Evolutionary conservation across 1,140 invertebrate species (phyloP), one percentile per base, ranked within the genome.

Genomic region (Lasaia peninsularis): DNA sequence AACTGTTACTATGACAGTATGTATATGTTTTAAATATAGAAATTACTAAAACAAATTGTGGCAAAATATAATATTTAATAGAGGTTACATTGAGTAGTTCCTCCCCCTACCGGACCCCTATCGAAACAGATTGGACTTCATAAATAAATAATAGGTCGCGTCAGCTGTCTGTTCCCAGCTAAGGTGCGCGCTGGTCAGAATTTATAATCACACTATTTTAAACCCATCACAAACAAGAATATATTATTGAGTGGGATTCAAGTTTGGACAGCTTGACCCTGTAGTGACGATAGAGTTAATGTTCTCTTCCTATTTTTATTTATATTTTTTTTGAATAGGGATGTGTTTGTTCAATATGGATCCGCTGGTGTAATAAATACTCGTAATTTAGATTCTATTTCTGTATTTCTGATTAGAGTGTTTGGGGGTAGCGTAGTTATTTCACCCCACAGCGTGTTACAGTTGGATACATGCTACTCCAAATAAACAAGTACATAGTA

Each of bases 71-170:
- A n/a, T n/a, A n/a, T 28, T 28, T 1, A 2, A 5, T 28, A 7
- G 24, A 28, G 21, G 24, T 6, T 28, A 28, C 24, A 28, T 28
- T n/a, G n/a, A 48, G 32, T 20, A 34, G 5, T 18, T 18, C 28
- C 28, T 20, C 37, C 51, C 51, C 20, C 5, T 52, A 35, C 44
- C 58, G 53, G 1, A 28, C 32, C 40, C 20, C 16, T 40, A 48
- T 21, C 37, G 28, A 21, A 12, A 37, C 58, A 52, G 65, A 63
- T 56, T 60, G 58, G 40, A 54, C 44, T 58, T 67, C 58, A 67
- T 67, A 67, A 67, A 67, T 67, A 67, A 63, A 63, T 63, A 63
- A 67, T 60, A 67, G 65, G 56, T 61, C 65, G 58, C 62, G 58
- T 61, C 65, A 67, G 58, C 58, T 67, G 65, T 60, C 62, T 60